These are phyloP conservation scores for Trichomycterus rosablanca DNA, from an alignment of 2,113 vertebrate genomes.

Conservation along the genomic window DNA sequence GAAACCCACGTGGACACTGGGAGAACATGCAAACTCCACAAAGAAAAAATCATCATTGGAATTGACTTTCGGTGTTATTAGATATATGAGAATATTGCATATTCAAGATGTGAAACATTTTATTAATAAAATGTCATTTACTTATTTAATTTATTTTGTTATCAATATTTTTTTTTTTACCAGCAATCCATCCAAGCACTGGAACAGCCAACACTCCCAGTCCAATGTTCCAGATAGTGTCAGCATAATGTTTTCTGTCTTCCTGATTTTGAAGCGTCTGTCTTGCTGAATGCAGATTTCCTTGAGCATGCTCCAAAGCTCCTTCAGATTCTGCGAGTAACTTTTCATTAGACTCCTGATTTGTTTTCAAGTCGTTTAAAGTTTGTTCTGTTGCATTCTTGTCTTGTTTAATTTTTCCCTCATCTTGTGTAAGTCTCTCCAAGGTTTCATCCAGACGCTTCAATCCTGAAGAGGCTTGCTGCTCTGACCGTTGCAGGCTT, in stretches of 20 bases:
- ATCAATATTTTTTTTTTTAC: conserved; percentile 21
- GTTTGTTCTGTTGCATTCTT: not conserved
- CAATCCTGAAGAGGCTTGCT: not conserved
- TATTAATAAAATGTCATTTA: no score
- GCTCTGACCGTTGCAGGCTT: not conserved
- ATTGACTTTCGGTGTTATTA: no score
- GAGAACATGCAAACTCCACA: no score
- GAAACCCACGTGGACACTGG: no score
- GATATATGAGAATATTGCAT: no score
- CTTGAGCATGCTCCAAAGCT: not conserved
- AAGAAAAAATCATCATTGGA: no score
- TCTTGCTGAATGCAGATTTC: not conserved
- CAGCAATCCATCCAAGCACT: not conserved
- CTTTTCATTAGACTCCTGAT: not conserved
- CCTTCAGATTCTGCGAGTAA: not conserved
- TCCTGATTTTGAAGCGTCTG: not conserved
- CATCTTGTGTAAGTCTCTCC: not conserved
- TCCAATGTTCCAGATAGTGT: not conserved
- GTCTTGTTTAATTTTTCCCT: not conserved
- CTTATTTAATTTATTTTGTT: no score
- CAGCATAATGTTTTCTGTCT: not conserved
- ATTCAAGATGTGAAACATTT: no score
- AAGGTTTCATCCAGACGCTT: conserved; percentile 1
- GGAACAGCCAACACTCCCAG: not conserved
- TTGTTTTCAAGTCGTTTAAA: not conserved